A percentile compares a stretch with the other conserved stretches of the same genome.
These are phyloP conservation scores for Chrysopilus asiliformis DNA, from an alignment of 2,888 invertebrate species.

Conservation along the genomic window DNA sequence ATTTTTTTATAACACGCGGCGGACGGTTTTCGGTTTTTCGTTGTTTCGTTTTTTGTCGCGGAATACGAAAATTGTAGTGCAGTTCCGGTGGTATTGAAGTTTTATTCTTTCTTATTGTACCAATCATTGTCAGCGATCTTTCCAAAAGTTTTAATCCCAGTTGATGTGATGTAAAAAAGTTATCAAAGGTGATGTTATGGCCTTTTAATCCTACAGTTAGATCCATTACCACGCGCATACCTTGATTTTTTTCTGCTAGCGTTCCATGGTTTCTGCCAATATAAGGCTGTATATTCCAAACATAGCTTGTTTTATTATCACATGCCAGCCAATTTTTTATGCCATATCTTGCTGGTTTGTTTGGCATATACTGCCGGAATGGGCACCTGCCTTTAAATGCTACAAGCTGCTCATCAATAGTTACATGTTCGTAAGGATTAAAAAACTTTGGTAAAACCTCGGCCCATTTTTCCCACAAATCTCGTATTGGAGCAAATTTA, in stretches of 20 bases:
- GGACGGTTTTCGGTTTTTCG: too few relatives aligned
- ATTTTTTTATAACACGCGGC: too few relatives aligned
- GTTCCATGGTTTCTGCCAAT: not conserved
- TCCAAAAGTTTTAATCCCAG: not conserved
- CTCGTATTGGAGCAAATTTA: constrained; percentile 3
- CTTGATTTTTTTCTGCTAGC: constrained; percentile 1
- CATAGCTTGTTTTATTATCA: not conserved
- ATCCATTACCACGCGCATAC: constrained; percentile 2
- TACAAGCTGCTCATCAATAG: constrained; percentile 2
- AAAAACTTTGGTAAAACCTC: not conserved
- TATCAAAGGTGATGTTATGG: not conserved
- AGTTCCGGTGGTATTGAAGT: not conserved
- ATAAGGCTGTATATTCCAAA: constrained; percentile 3
- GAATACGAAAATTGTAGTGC: not conserved
- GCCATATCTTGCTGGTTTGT: constrained; percentile 2
- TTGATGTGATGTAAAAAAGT: not conserved
- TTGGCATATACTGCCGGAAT: constrained; percentile 3
- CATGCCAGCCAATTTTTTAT: constrained; percentile 1
- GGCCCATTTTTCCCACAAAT: constrained; percentile 1
- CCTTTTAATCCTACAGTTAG: not conserved
- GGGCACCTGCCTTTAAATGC: constrained; percentile 1
- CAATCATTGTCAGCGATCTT: not conserved
- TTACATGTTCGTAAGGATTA: not conserved
- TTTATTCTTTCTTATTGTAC: not conserved
- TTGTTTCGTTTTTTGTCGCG: too few relatives aligned